Evolutionary conservation across 2,888 invertebrate species (phyloP), one percentile per base, ranked within the genome.

Genomic region (Bugula neritina): DNA sequence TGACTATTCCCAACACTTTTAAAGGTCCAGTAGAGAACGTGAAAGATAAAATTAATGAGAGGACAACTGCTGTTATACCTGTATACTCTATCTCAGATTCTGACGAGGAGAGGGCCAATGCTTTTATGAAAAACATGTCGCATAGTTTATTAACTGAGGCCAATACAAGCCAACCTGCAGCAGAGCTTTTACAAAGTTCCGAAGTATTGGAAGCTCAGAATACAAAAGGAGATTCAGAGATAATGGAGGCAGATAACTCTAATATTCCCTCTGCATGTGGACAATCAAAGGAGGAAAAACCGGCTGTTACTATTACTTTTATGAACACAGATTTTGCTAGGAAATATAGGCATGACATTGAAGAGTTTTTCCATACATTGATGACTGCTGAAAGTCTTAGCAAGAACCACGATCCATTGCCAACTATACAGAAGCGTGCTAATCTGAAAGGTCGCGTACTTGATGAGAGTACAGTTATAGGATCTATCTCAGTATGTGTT

Each of bases 251-350:
- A 34, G 10, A 3, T 21, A 27, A 31, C 31, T 10, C 63, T 17
- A 17, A 17, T 17, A 43, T 43, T 10, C 43, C 43, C 17, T 10
- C 3, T 43, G n/a, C n/a, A n/a, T n/a, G n/a, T n/a, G 43, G 43
- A 17, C 3, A 17, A 43, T 29, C 31, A 31, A 27, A 31, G 2
- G 78, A 78, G 35, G 77, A 79, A 52, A 77, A 79, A 27, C 78
- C 81, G 63, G 77, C 76, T 35, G 76, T 81, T 34, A 80, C 81
- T 72, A 73, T 81, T 13, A 71, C 81, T 13, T 81, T 79, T 63
- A 78, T 80, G 72, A 81, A 81, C 73, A 80, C 80, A 73, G 74
- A 73, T 29, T 79, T 80, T 76, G 77, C 80, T 34, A 79, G 79
- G 79, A 79, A 73, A 29, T 63, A 63, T 31, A 25, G 63, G 3